Conservation (phyloP, 2,113 vertebrate genomes). For the Rattus rattus region DNA sequence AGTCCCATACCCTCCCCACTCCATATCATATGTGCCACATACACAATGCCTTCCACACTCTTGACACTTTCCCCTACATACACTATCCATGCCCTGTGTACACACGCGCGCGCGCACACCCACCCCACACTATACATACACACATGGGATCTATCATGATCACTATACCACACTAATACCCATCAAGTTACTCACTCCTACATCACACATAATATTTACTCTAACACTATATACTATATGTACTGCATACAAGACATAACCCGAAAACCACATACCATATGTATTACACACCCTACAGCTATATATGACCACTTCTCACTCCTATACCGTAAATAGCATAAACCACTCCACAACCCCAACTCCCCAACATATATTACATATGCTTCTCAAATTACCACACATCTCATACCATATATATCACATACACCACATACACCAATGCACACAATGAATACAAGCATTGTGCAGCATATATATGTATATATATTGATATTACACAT, state of each 20-base stretch:
- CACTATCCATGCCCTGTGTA: too few species aligned
- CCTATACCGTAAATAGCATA: not conserved
- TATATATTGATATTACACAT: not conserved
- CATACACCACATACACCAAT: accelerated
- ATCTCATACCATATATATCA: not conserved
- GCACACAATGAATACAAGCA: not conserved
- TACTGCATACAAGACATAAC: not conserved
- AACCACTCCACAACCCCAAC: accelerated
- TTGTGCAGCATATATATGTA: not conserved
- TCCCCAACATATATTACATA: not conserved
- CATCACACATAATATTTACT: too few species aligned
- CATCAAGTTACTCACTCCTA: not conserved
- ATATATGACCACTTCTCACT: too few species aligned
- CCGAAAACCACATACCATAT: too few species aligned
- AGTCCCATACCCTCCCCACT: too few species aligned
- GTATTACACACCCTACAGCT: not conserved
- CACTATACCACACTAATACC: too few species aligned
- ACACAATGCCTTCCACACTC: not conserved
- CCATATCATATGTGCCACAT: not conserved
- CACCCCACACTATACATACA: not conserved
- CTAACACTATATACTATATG: too few species aligned
- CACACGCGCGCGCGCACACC: not conserved
- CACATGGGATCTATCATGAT: too few species aligned
- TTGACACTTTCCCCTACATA: not conserved
- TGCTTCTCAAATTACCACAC: not conserved